These are phyloP conservation scores for Mastigias papua DNA, from an alignment of 30 jellyfish, hydroid and myxozoan species.

Conservation along the genomic window DNA sequence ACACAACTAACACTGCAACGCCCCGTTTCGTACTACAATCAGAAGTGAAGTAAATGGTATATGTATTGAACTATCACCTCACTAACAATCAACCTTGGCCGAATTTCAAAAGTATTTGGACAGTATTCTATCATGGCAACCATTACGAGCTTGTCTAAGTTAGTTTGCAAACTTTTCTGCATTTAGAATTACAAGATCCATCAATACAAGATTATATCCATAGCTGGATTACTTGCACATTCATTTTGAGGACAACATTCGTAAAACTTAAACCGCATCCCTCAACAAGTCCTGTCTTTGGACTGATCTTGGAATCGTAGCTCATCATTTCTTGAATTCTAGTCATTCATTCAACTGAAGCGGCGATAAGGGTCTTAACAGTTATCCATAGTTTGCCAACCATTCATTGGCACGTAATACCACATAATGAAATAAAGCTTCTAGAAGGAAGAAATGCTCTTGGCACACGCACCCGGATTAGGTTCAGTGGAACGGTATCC, in stretches of 20 bases:
- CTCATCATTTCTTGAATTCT: neutral
- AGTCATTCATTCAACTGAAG: neutral
- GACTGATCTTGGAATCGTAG: neutral
- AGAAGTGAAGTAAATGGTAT: no score
- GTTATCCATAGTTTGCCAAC: neutral
- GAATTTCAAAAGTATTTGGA: no score
- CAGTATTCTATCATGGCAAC: no score
- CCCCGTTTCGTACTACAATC: no score
- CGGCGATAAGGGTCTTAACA: neutral
- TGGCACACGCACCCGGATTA: conserved; percentile 58
- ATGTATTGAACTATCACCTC: no score
- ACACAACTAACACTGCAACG: no score
- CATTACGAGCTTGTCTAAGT: no score
- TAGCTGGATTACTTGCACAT: neutral
- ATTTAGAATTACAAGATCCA: neutral
- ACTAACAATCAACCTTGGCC: no score
- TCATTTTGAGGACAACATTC: neutral
- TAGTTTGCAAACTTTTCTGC: neutral
- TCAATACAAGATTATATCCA: neutral
- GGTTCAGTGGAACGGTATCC: conserved; percentile 12
- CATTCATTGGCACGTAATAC: conserved; percentile 1
- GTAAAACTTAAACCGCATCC: neutral
- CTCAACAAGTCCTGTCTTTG: neutral
- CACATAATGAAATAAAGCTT: conserved; percentile 1
- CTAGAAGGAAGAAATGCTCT: neutral